Evolutionary conservation across 2,888 invertebrate genomes (phyloP).

Genomic region (Metallyticus violacea): DNA sequence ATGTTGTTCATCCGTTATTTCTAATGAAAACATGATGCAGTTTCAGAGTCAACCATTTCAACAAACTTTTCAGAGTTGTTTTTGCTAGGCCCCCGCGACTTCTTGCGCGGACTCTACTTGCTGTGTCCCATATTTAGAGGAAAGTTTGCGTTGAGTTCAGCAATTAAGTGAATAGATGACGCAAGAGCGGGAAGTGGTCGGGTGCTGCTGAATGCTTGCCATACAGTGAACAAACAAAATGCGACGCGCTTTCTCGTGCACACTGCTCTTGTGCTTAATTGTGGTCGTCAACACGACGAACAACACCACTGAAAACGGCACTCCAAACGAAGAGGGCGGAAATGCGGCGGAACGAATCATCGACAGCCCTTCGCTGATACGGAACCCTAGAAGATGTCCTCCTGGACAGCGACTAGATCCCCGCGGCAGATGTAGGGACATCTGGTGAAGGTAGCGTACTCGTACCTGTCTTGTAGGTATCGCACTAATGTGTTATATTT

Average conservation of each 20-base stretch:
- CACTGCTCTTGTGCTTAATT: background rate
- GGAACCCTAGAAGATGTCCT: background rate
- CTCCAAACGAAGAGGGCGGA: background rate
- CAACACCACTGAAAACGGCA: background rate
- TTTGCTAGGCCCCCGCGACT: background rate
- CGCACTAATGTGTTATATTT: no score
- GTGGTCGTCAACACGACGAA: background rate
- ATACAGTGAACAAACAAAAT: background rate
- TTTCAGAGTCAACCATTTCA: no score
- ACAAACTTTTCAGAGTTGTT: no score
- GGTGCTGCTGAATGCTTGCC: background rate
- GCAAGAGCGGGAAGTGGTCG: background rate
- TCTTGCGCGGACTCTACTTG: background rate
- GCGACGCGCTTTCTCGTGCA: background rate
- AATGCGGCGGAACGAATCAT: background rate
- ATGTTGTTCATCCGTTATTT: no score
- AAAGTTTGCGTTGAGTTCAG: background rate
- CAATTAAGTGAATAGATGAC: background rate
- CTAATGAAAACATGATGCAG: no score
- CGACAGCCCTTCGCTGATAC: background rate
- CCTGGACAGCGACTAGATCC: background rate
- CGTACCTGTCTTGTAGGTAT: no score
- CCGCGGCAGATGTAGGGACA: background rate
- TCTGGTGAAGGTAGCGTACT: background rate
- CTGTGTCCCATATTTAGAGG: background rate